Conservation (phyloP, 2,797 vertebrate genomes). For the Pangasius krempfi region DNA sequence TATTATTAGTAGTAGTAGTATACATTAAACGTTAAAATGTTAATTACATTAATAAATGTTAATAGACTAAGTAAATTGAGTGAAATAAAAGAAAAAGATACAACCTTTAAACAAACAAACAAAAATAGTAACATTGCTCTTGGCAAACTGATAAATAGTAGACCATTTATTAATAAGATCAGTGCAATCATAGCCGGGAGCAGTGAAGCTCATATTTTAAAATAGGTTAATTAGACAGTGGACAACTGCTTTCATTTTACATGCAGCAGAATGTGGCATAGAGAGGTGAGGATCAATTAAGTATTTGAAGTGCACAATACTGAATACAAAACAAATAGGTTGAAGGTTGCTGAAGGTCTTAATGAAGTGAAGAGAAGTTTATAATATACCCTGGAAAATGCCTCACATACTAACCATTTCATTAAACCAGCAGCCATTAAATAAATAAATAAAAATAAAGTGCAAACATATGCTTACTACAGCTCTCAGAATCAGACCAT, state of each 20-base stretch:
- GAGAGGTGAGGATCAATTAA: constrained; percentile 18
- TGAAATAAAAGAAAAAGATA: not conserved
- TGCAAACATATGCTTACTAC: not conserved
- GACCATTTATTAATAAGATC: constrained; percentile 25
- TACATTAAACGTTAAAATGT: too few species aligned
- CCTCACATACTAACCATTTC: constrained; percentile 1
- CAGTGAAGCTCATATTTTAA: constrained; percentile 25
- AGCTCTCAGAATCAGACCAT: not conserved
- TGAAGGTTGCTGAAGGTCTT: constrained; percentile 1
- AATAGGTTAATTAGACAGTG: constrained; percentile 22
- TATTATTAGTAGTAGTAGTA: too few species aligned
- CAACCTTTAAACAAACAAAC: not conserved
- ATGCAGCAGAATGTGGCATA: not conserved
- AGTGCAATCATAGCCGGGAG: not conserved
- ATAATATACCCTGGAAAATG: constrained; percentile 8
- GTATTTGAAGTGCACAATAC: not conserved
- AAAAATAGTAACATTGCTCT: not conserved
- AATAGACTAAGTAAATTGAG: too few species aligned
- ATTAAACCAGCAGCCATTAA: not conserved
- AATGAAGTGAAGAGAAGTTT: constrained; percentile 18
- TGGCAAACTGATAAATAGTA: constrained; percentile 5
- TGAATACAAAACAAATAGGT: constrained; percentile 22
- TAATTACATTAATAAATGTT: too few species aligned
- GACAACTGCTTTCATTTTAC: constrained; percentile 15
- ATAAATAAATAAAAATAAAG: not conserved